These are phyloP conservation scores for Dromaius novaehollandiae DNA, from an alignment of 2,113 vertebrate species.

Conservation along the genomic window DNA sequence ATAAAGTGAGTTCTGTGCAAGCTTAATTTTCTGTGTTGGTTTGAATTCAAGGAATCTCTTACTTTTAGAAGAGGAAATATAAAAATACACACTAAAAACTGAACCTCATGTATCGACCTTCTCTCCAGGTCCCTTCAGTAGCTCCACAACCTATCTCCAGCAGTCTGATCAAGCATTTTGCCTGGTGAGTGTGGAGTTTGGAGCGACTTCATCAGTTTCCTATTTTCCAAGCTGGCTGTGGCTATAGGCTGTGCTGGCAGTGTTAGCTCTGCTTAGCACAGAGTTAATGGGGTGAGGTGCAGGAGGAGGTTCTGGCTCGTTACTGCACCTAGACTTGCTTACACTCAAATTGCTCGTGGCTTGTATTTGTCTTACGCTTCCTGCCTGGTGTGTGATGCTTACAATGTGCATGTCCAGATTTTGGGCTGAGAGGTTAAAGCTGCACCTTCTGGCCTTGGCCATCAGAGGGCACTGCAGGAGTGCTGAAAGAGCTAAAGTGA, in stretches of 20 bases:
- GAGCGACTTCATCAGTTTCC: rapidly evolving
- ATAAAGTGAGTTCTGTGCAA: neutral
- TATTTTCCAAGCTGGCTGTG: neutral
- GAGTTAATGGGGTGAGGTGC: neutral
- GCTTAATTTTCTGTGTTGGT: neutral
- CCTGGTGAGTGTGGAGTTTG: neutral
- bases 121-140: neutral
- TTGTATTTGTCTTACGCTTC: rapidly evolving
- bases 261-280: neutral
- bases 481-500: rapidly evolving
- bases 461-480: neutral
- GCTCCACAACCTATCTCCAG: rapidly evolving
- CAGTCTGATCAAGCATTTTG: neutral
- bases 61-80: neutral
- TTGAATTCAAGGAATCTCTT: neutral
- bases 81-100: neutral
- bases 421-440: rapidly evolving
- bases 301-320: neutral
- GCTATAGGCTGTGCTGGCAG: rapidly evolving
- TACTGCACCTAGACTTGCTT: rapidly evolving
- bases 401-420: too few relatives aligned
- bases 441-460: neutral
- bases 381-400: neutral
- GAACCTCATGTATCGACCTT: neutral
- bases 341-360: rapidly evolving